Percentiles rank a stretch among this genome's conserved stretches.
These are phyloP conservation scores for Callorhinus ursinus DNA, from an alignment of 2,113 vertebrate genomes.

Conservation along the genomic window DNA sequence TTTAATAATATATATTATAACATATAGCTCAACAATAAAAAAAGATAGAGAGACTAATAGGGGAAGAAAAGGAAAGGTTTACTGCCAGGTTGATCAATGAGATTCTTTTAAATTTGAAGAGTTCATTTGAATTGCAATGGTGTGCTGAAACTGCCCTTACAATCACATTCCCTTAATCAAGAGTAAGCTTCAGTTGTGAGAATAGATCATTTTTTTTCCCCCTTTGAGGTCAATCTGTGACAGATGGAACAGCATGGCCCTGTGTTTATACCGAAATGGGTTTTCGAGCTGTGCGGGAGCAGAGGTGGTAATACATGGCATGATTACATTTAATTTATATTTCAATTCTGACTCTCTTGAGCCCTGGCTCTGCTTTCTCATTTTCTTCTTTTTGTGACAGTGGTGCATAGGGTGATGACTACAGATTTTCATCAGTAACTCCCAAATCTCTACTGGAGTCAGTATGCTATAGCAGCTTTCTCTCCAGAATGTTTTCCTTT, in stretches of 20 bases:
- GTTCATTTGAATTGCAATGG: conserved; percentile 21
- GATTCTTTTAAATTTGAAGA: not conserved
- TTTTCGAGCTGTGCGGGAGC: not conserved
- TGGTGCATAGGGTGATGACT: conserved; percentile 17
- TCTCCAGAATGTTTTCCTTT: not conserved
- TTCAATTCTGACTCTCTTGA: conserved; percentile 49
- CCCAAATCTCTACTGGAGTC: conserved; percentile 42
- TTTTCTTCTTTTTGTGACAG: conserved; percentile 61
- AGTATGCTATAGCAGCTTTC: not conserved
- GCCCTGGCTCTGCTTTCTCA: conserved; percentile 55
- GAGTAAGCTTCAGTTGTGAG: not conserved
- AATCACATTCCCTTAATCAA: conserved; percentile 29
- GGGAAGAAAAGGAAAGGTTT: not conserved
- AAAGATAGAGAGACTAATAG: not conserved
- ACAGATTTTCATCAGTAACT: conserved; percentile 63
- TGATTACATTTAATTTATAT: conserved; percentile 74
- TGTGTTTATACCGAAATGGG: conserved; percentile 63
- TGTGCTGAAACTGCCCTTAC: not conserved
- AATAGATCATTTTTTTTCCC: conserved; percentile 28
- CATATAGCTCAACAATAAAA: not conserved
- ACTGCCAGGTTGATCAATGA: not conserved
- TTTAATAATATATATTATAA: not conserved
- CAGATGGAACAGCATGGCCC: not conserved
- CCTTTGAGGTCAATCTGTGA: conserved; percentile 28
- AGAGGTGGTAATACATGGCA: not conserved